Evolutionary conservation across 2,113 vertebrate genomes (phyloP).

Genomic region (Coracopsis vasa): DNA sequence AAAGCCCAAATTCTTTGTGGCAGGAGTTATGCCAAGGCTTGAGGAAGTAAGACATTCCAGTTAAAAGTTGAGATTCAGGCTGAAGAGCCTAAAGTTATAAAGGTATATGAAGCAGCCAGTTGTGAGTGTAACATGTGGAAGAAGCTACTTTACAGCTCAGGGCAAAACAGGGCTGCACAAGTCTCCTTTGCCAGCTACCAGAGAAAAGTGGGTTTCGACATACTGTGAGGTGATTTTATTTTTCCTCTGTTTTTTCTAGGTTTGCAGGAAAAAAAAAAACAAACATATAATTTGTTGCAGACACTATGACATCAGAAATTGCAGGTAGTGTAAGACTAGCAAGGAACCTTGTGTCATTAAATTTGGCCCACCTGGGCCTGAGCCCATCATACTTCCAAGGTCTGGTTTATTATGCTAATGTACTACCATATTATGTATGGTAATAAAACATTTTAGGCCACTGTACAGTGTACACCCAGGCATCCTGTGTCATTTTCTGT

Average conservation of each 20-base stretch:
- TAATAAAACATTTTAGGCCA: neutral
- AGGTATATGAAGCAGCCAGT: neutral
- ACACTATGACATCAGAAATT: neutral
- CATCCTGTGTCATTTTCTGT: neutral
- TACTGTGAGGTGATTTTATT: neutral
- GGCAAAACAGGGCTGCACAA: neutral
- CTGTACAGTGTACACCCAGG: neutral
- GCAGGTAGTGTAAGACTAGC: neutral
- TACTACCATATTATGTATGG: neutral
- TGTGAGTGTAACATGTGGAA: neutral
- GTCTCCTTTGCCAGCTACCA: neutral
- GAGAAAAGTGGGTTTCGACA: neutral
- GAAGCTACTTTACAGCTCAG: neutral
- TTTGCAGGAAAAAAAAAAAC: neutral
- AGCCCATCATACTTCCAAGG: neutral
- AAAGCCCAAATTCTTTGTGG: neutral
- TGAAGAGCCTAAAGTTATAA: neutral
- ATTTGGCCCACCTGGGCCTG: neutral
- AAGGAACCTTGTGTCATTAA: neutral
- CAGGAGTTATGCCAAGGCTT: neutral
- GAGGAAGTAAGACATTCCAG: neutral
- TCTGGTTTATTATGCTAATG: neutral
- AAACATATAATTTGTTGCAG: accelerated
- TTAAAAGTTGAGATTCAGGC: neutral
- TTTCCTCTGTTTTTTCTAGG: neutral